phyloP scores from a whole-genome alignment of 37 sponge, comb jelly and placozoan species.

The Mnemiopsis leidyi region DNA sequence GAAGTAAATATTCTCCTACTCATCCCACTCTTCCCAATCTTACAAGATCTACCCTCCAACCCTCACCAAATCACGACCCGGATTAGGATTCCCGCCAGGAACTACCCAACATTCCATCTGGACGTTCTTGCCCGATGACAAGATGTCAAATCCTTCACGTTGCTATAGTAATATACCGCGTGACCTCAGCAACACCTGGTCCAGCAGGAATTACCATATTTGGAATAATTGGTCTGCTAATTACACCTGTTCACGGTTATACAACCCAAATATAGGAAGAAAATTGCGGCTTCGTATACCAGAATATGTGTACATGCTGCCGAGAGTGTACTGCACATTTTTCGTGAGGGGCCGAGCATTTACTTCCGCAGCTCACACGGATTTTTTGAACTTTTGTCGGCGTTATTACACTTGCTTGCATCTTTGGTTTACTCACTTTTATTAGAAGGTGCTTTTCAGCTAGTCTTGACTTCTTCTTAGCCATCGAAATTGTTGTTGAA shows the following conservation, averaged over 20 bases:
- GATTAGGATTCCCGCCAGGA: not conserved
- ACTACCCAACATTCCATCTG: not conserved
- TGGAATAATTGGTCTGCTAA: not conserved
- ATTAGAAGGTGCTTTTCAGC: too few relatives aligned
- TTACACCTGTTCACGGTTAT: not conserved
- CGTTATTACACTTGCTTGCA: too few relatives aligned
- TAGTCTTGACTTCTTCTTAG: too few relatives aligned
- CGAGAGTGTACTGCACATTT: not conserved
- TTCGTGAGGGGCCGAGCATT: not conserved
- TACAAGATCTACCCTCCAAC: not conserved
- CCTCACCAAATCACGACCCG: not conserved
- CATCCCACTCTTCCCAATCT: not conserved
- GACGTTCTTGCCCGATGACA: not conserved
- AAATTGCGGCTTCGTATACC: conserved; percentile 29
- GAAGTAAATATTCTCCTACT: not conserved
- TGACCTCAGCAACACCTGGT: not conserved
- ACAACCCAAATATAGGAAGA: not conserved
- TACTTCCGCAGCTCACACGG: not conserved
- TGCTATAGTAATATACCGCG: not conserved
- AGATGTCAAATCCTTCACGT: not conserved
- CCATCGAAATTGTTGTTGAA: too few relatives aligned
- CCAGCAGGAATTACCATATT: not conserved
- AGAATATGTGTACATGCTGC: not conserved
- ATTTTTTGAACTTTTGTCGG: not conserved
- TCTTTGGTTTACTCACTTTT: too few relatives aligned